These are phyloP conservation scores for Psittacula echo DNA, from an alignment of 2,797 vertebrate genomes.

Conservation along the genomic window DNA sequence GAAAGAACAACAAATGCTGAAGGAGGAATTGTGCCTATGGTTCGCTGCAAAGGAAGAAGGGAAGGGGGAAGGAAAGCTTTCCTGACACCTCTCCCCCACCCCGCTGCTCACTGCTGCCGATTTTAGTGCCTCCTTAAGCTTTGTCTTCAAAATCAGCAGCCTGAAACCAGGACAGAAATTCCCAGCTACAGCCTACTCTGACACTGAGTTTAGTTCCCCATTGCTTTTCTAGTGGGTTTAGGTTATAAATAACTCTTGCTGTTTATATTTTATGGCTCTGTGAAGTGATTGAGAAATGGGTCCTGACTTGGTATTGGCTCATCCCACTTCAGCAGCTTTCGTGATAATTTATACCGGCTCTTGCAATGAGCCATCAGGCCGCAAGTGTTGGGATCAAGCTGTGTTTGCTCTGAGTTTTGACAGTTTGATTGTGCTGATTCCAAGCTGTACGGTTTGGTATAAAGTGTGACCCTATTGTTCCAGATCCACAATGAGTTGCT, in stretches of 20 bases:
- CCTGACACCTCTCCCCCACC: background rate
- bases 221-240: conserved; percentile 11
- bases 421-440: background rate
- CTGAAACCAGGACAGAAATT: background rate
- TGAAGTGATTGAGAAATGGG: conserved; percentile 41
- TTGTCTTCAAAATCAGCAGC: background rate
- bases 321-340: conserved; percentile 27
- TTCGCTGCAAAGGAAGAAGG: background rate
- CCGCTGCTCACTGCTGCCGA: background rate
- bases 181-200: background rate
- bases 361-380: background rate
- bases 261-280: conserved; percentile 25
- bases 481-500: conserved; percentile 81
- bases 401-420: background rate
- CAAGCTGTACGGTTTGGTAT: fast-evolving
- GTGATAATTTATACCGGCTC: conserved; percentile 35
- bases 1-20: background rate
- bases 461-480: conserved; percentile 23
- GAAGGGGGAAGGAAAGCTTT: background rate
- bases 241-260: conserved; percentile 8
- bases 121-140: background rate
- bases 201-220: background rate
- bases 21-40: background rate
- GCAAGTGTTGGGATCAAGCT: background rate
- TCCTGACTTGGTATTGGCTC: conserved; percentile 18